Evolutionary conservation across 2,888 invertebrate genomes (phyloP).

Genomic region (Polyommatus iphigenia): DNA sequence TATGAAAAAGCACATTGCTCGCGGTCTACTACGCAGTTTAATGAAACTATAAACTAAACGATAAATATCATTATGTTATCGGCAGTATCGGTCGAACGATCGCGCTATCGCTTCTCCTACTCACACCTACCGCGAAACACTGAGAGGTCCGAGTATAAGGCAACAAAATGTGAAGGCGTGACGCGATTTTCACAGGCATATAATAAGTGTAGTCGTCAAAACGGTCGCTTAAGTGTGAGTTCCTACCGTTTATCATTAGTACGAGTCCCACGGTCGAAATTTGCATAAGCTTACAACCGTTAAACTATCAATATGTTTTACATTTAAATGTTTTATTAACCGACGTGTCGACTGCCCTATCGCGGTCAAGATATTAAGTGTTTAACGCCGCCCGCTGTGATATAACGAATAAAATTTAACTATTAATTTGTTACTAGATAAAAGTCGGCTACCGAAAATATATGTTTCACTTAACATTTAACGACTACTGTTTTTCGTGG

Average conservation of each 20-base stretch:
- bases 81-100: conserved; percentile 43
- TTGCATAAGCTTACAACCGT: conserved; percentile 27
- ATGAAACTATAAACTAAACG: conserved; percentile 46
- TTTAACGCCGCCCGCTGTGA: background rate
- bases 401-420: conserved; percentile 17
- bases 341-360: conserved; percentile 2
- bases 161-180: conserved; percentile 42
- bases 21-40: conserved; percentile 45
- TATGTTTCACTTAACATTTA: background rate
- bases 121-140: conserved; percentile 36
- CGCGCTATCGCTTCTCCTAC: conserved; percentile 42
- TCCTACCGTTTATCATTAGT: conserved; percentile 14
- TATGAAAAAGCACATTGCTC: conserved; percentile 41
- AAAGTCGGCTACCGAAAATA: background rate
- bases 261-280: conserved; percentile 22
- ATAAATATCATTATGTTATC: conserved; percentile 43
- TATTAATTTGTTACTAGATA: conserved; percentile 14
- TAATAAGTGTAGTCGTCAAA: conserved; percentile 37
- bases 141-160: conserved; percentile 36
- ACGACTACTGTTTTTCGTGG: background rate
- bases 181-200: conserved; percentile 46
- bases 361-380: background rate
- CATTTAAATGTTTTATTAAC: conserved; percentile 7
- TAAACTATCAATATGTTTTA: conserved; percentile 23
- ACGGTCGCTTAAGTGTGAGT: conserved; percentile 34